Evolutionary conservation across 2,113 vertebrate species (phyloP), one percentile per base, ranked within the genome.

Genomic region (Gopherus flavomarginatus): DNA sequence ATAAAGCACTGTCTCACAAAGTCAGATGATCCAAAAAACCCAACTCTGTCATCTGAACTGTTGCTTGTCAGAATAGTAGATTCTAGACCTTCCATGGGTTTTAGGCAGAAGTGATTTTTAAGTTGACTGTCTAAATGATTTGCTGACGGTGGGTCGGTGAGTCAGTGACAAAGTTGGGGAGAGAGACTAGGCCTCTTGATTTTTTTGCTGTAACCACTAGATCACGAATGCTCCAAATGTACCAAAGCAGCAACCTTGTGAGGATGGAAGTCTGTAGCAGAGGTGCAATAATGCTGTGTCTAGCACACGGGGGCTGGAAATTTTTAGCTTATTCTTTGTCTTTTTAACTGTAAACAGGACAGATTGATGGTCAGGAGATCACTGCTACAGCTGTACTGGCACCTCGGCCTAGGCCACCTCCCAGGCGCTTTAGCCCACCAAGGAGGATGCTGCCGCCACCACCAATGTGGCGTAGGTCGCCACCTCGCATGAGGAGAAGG

Each of bases 321-420:
- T 6, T 6, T 7, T 86, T 21, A 62, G 1, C 65, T 44, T 21
- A 44, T 17, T 4, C 19, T 90, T 4, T 93, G 75, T 42, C 49
- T 96, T 52, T 81, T 52, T 13, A 82, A 83, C 44, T 50, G 53
- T 88, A 10, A 56, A 92, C 96, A 99, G 99, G 99, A 96, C 99
- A 99, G 97, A 99, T 99, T 0, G 99, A 99, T 17, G 99, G 99
- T 29, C 99, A 99, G 98, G 99, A 99, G 98, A 99, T 99, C 97
- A 99, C 99, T 1, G 99, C 99, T 84, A 99, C 99, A 0, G 99
- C 99, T 1, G 99, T 99, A 54, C 97, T 99, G 95, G 95, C 99
- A 7, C 99, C 99, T 2, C 98, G 98, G 5, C 98, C 99, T 10
- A 97, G 99, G 10, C 98, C 98, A 0, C 99, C 98, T 5, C 99